Evolutionary conservation across 2,797 vertebrate species (phyloP), one percentile per base, ranked within the genome.

Genomic region (Sebastes oblongus): DNA sequence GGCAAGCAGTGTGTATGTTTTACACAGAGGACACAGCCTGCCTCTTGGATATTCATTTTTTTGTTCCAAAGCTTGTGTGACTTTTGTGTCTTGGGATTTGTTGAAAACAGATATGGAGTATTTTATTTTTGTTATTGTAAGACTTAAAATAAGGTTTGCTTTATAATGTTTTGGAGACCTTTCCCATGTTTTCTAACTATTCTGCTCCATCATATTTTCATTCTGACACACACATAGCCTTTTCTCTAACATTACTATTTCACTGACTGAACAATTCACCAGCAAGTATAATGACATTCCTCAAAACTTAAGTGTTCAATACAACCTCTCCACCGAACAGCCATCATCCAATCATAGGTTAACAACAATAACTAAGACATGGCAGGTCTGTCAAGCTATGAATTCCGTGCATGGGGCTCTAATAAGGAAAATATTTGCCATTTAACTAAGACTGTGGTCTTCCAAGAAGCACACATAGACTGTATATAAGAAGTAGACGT

Each of bases 11-110:
- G 29, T 58, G 56, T 65, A 82, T 29, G 73, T 67, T 72, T 64
- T 27, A 70, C 74, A 70, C 76, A 71, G 62, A 81, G 65, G 75
- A 79, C 7, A 72, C 18, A 79, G 66, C 8, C 25, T 20, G 66
- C 8, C 25, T 20, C 14, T 14, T n/a, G 25, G 39, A 83, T 72
- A 65, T 70, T 55, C 5, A 34, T 70, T 80, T 56, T 54, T 9
- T 30, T 24, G 39, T 69, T 59, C 32, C 4, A 68, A 66, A 36
- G 60, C 54, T 62, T 72, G 8, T 20, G 34, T 55, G 50, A 76
- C 42, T 62, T 56, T 30, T 60, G 12, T 39, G 18, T 61, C 70
- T 32, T 1, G 2, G 52, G 73, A 32, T 29, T 55, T 54, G 32
- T 16, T 25, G 16, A 25, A 36, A 66, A 54, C 20, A 11, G 50